These are phyloP conservation scores for Neomorphus geoffroyi DNA, from an alignment of 2,797 vertebrate species.

Conservation along the genomic window DNA sequence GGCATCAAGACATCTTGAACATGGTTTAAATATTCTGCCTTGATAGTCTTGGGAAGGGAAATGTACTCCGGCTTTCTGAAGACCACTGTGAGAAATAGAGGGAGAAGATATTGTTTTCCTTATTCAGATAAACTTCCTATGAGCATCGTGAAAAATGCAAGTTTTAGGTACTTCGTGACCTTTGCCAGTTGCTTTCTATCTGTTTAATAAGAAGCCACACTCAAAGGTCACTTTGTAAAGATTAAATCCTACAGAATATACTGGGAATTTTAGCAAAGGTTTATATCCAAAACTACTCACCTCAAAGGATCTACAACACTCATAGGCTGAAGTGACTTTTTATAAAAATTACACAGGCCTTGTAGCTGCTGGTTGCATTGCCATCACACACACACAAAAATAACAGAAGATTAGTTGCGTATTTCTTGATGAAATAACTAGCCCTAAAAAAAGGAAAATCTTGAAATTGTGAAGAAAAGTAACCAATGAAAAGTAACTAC, in stretches of 20 bases:
- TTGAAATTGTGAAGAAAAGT: not conserved
- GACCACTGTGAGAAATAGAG: not conserved
- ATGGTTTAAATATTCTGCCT: not conserved
- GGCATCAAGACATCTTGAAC: not conserved
- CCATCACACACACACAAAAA: not conserved
- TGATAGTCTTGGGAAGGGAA: not conserved
- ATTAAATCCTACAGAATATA: not conserved
- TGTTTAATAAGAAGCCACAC: not conserved
- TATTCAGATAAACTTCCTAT: not conserved
- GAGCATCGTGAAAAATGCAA: not conserved
- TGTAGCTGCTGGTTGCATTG: not conserved
- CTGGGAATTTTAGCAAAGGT: not conserved
- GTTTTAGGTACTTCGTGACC: not conserved
- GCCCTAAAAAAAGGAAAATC: rapidly evolving
- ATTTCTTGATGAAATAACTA: not conserved
- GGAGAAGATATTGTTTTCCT: not conserved
- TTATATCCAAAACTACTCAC: not conserved
- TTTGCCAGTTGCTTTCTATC: not conserved
- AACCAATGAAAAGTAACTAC: not conserved
- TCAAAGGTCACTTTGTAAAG: not conserved
- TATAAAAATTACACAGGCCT: not conserved
- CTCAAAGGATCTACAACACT: not conserved
- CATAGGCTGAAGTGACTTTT: rapidly evolving
- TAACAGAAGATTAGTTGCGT: not conserved
- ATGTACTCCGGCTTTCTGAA: not conserved